phyloP scores from a whole-genome alignment of 2,888 invertebrate species.

The Aphodius granarius region DNA sequence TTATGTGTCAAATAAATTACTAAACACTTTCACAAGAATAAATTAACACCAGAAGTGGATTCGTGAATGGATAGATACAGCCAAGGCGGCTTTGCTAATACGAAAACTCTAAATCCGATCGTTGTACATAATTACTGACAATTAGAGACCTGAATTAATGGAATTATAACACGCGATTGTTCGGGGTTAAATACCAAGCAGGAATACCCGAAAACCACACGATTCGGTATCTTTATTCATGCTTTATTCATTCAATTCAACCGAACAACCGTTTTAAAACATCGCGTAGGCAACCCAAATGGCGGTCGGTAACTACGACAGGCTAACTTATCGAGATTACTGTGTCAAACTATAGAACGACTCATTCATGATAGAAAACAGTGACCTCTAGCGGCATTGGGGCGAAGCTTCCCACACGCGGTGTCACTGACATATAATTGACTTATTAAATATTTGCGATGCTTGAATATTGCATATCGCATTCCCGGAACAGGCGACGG shows the following conservation, averaged over 20 bases:
- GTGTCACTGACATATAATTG: conserved; percentile 10
- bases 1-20: neutral
- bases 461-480: conserved; percentile 7
- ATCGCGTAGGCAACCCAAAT: too few relatives aligned
- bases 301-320: too few relatives aligned
- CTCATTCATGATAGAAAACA: too few relatives aligned
- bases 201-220: neutral
- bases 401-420: neutral
- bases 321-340: too few relatives aligned
- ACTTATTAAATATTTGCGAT: conserved; percentile 10
- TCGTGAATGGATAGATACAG: neutral
- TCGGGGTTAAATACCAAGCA: neutral
- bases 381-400: neutral
- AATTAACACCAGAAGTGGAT: neutral
- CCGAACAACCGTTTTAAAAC: too few relatives aligned
- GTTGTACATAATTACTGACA: neutral
- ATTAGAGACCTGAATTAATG: neutral
- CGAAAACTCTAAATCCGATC: neutral
- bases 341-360: too few relatives aligned
- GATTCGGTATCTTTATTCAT: neutral
- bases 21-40: neutral
- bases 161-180: neutral
- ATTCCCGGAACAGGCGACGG: neutral
- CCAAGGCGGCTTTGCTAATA: neutral
- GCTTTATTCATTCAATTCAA: too few relatives aligned